phyloP scores from a whole-genome alignment of 2,113 vertebrate genomes.

The Aix galericulata region DNA sequence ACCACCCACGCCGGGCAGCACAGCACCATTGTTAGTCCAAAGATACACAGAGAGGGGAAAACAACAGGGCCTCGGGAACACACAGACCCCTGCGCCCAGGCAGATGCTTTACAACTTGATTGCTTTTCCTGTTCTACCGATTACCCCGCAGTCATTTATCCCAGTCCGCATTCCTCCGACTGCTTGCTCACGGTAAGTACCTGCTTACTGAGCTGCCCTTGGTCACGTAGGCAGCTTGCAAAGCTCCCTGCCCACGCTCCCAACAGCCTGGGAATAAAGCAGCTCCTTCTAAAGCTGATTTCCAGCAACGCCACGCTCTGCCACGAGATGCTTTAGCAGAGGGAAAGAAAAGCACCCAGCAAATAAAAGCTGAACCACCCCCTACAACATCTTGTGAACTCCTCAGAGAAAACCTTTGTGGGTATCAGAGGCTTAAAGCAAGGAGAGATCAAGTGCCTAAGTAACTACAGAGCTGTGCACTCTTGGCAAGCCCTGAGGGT shows the following conservation, averaged over 20 bases:
- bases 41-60: not conserved
- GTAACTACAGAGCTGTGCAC: not conserved
- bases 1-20: not conserved
- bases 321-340: not conserved
- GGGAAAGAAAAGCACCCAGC: not conserved
- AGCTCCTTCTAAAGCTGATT: not conserved
- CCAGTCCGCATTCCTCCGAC: slow-evolving; percentile 30
- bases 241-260: not conserved
- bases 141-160: slow-evolving; percentile 23
- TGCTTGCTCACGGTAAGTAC: slow-evolving; percentile 43
- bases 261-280: not conserved
- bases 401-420: not conserved
- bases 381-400: not conserved
- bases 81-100: not conserved
- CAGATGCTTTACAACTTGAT: not conserved
- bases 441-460: not conserved
- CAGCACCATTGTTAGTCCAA: not conserved
- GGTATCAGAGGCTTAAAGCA: not conserved
- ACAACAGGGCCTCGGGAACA: not conserved
- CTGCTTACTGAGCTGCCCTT: slow-evolving; percentile 50
- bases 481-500: not conserved
- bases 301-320: not conserved
- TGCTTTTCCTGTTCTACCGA: slow-evolving; percentile 9
- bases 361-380: not conserved
- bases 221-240: slow-evolving; percentile 33